Evolutionary conservation across 1,140 invertebrate genomes (phyloP).

Genomic region (Hycleus phaleratus): DNA sequence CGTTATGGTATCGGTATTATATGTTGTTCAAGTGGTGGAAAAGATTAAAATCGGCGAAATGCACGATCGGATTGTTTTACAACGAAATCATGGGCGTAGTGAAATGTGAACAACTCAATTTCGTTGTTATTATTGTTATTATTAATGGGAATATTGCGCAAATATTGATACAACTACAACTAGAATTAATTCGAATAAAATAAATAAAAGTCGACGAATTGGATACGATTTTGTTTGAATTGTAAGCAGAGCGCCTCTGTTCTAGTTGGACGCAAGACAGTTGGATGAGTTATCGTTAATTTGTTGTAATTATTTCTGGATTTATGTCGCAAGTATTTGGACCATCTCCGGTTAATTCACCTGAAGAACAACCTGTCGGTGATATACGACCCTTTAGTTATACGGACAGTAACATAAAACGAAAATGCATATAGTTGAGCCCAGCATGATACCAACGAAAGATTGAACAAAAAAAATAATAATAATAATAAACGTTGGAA

Average conservation of each 20-base stretch:
- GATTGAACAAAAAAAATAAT: constrained; percentile 17
- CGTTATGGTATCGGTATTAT: too few species aligned
- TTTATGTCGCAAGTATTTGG: constrained; percentile 28
- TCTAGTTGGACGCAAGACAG: constrained; percentile 1
- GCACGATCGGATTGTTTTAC: neutral
- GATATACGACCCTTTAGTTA: constrained; percentile 23
- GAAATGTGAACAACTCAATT: neutral
- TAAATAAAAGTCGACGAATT: too few species aligned
- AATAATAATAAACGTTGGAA: neutral
- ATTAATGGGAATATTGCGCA: neutral
- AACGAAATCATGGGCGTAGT: neutral
- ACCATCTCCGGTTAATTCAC: constrained; percentile 22
- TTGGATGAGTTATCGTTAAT: constrained; percentile 21
- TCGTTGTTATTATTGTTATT: neutral
- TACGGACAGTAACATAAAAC: constrained; percentile 25
- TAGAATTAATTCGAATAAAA: too few species aligned
- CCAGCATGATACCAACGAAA: constrained; percentile 23
- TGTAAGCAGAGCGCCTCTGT: too few species aligned
- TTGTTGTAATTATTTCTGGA: constrained; percentile 28
- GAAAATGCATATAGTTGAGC: constrained; percentile 20
- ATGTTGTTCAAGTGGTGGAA: neutral
- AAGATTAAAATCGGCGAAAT: constrained; percentile 9
- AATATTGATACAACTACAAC: neutral
- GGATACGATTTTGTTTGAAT: too few species aligned
- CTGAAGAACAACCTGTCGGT: constrained; percentile 22